Percentiles rank a stretch among this genome's conserved stretches.
Conservation (phyloP, 2,797 vertebrate species). For the Knipowitschia caucasica region DNA sequence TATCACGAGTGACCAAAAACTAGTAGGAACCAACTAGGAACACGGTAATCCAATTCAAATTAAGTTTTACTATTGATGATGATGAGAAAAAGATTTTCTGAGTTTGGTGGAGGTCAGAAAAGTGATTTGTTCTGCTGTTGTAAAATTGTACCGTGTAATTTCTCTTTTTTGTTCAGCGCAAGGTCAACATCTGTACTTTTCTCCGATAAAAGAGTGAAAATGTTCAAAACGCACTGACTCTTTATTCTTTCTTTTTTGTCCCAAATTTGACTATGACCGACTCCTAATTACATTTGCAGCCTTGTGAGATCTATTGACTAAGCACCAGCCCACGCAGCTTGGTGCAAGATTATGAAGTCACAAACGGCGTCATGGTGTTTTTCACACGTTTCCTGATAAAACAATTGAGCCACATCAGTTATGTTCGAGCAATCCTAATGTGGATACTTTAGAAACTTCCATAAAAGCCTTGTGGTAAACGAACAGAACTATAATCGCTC, state of each 20-base stretch:
- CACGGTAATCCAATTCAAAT: background rate
- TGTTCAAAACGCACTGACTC: background rate
- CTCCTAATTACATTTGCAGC: conserved; percentile 18
- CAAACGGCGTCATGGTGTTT: conserved; percentile 28
- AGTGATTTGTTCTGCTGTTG: background rate
- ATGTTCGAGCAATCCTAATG: conserved; percentile 14
- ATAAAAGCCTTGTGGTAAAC: background rate
- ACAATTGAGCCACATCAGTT: conserved; percentile 41
- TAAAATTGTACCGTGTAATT: background rate
- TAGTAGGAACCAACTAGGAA: background rate
- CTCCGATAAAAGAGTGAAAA: background rate
- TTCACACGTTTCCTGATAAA: conserved; percentile 36
- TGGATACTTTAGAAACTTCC: conserved; percentile 9
- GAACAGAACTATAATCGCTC: background rate
- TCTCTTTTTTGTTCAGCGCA: conserved; percentile 5
- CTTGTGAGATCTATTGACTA: conserved; percentile 28
- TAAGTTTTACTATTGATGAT: background rate
- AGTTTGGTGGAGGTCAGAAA: background rate
- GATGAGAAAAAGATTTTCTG: background rate
- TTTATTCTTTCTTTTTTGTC: conserved; percentile 10
- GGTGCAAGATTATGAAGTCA: conserved; percentile 30
- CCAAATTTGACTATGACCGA: conserved; percentile 28
- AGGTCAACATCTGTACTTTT: conserved; percentile 2
- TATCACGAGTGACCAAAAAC: too few species aligned
- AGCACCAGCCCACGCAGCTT: conserved; percentile 28